Evolutionary conservation across 2,888 invertebrate genomes (phyloP).

Genomic region (Drosophila mimetica): DNA sequence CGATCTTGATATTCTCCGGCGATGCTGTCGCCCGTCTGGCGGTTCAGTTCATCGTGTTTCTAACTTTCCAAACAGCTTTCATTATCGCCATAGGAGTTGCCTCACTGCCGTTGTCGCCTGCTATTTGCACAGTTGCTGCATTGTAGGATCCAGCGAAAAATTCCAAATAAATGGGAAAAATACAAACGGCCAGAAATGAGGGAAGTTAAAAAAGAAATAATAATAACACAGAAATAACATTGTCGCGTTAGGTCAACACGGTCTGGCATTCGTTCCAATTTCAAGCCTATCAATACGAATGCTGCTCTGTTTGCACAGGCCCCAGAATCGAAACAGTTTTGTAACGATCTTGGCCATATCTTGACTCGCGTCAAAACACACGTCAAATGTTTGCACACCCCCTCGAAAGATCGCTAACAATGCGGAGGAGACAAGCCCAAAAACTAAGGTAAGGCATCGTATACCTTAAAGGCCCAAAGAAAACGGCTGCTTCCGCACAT

Average conservation of each 20-base stretch:
- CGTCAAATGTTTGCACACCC: conserved; percentile 82
- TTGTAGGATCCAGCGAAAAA: conserved; percentile 62
- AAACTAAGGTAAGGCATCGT: conserved; percentile 10
- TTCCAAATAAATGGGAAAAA: conserved; percentile 68
- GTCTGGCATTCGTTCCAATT: conserved; percentile 79
- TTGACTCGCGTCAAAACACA: conserved; percentile 82
- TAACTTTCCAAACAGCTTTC: conserved; percentile 78
- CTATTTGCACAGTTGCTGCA: conserved; percentile 80
- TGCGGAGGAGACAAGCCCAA: conserved; percentile 31
- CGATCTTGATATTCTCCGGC: conserved; percentile 27
- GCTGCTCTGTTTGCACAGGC: conserved; percentile 62
- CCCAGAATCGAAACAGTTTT: conserved; percentile 57
- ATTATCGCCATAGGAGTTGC: conserved; percentile 30
- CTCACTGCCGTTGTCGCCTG: conserved; percentile 64
- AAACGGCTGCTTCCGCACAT: conserved; percentile 73
- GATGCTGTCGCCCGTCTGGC: conserved; percentile 40
- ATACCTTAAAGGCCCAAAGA: conserved; percentile 40
- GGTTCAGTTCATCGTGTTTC: conserved; percentile 60
- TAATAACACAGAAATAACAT: conserved; percentile 56
- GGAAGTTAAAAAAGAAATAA: conserved; percentile 25
- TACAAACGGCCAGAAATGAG: conserved; percentile 52
- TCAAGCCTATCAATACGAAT: conserved; percentile 57
- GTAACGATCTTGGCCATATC: conserved; percentile 59
- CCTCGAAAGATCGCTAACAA: conserved; percentile 32
- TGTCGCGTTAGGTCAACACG: conserved; percentile 77